Conservation (phyloP, 2,113 vertebrate genomes). For the Catharus minimus region DNA sequence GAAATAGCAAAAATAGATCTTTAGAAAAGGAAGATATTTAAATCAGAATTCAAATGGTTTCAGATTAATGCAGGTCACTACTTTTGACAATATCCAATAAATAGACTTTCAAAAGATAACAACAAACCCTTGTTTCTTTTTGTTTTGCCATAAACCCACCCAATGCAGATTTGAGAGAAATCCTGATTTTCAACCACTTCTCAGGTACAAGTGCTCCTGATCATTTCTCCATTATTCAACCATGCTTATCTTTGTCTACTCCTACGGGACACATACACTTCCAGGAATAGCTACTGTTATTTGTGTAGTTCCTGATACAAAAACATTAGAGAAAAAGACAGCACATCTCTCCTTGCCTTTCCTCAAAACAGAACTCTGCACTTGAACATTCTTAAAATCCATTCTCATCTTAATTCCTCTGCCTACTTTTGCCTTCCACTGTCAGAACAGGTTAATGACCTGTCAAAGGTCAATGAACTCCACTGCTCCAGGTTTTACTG, state of each 20-base stretch:
- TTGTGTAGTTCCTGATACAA: background rate
- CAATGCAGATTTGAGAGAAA: background rate
- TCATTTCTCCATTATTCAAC: background rate
- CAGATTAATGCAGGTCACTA: background rate
- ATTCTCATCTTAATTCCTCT: background rate
- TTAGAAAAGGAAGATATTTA: background rate
- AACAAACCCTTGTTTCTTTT: background rate
- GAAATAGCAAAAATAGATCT: background rate
- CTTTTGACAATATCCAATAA: background rate
- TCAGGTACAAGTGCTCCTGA: background rate
- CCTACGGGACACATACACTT: fast-evolving
- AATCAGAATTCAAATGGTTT: background rate
- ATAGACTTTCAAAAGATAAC: background rate
- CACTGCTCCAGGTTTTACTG: background rate
- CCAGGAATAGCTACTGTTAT: background rate
- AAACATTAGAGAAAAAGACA: background rate
- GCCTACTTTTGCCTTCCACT: background rate
- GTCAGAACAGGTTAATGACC: background rate
- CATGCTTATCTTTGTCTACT: background rate
- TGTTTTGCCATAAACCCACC: background rate
- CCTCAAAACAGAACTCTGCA: background rate
- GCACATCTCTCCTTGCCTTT: background rate
- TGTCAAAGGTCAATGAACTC: background rate
- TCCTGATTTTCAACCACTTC: background rate
- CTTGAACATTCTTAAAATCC: background rate